Evolutionary conservation across 2,888 invertebrate genomes (phyloP), one percentile per base, ranked within the genome.

Genomic region (Anoplius nigerrimus): DNA sequence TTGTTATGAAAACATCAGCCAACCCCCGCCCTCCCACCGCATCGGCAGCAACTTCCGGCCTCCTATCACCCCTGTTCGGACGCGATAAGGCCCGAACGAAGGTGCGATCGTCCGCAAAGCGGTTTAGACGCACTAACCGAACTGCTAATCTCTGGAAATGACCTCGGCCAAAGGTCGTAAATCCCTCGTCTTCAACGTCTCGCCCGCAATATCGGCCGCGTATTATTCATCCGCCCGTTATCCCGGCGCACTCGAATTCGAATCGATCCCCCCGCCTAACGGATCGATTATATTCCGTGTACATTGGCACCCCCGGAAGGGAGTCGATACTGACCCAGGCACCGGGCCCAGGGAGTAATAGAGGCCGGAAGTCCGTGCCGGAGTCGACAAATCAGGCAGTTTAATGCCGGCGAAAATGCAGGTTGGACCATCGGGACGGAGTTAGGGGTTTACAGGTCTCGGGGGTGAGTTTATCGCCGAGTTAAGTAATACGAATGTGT

Each of bases 401-500:
- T 84, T 83, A 84, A 76, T 72, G 73, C 75, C 63, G 66, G 77
- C 69, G 82, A 81, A 81, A 84, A 82, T 82, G 79, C 82, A 78
- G 80, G 73, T 75, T 80, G 75, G 72, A 64, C 78, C 72, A 74
- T 71, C 61, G 69, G 59, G 72, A 78, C 77, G 78, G 74, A 80
- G 82, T 82, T 82, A 78, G 77, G 80, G 80, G 83, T 81, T 84
- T 81, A 79, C 84, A 82, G 79, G 80, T 80, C 82, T 80, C 80
- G 74, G 77, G 84, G 80, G 84, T 79, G 85, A 85, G 90, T 90
- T 90, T 90, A 90, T 90, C 89, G 90, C 87, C 85, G 85, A 86
- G 87, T 89, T 90, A 90, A 90, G 90, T 90, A 90, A 90, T 90
- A 90, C 89, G 89, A 90, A 90, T 90, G 89, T 82, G 86, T 86